phyloP scores from a whole-genome alignment of 2,888 invertebrate genomes.

The Mesochorus sp. region DNA sequence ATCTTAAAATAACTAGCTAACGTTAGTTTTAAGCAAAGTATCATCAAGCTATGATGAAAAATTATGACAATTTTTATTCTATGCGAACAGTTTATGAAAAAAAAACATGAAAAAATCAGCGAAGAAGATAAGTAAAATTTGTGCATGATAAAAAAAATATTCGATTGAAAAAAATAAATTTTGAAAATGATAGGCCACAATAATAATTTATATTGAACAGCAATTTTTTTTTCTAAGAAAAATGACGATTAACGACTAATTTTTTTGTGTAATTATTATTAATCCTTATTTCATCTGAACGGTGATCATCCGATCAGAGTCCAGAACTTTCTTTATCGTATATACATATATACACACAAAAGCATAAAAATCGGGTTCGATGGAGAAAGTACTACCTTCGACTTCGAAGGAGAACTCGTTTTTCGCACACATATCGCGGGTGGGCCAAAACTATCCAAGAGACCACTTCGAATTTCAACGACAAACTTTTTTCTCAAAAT shows the following conservation, averaged over 20 bases:
- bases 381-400: conserved; percentile 53
- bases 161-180: too few species aligned
- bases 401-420: conserved; percentile 18
- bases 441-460: not conserved
- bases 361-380: conserved; percentile 37
- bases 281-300: not conserved
- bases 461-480: not conserved
- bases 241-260: not conserved
- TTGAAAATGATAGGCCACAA: too few species aligned
- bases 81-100: too few species aligned
- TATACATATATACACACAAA: not conserved
- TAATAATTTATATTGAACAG: too few species aligned
- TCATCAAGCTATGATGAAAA: too few species aligned
- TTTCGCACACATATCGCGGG: conserved; percentile 8
- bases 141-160: too few species aligned
- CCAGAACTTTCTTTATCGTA: conserved; percentile 14
- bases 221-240: too few species aligned
- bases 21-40: not conserved
- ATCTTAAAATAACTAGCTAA: conserved; percentile 2
- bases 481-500: too few species aligned
- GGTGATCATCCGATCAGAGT: not conserved
- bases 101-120: too few species aligned
- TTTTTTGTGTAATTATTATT: not conserved
- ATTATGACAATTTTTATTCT: too few species aligned
- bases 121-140: too few species aligned